Conservation (phyloP, 2,113 vertebrate genomes). For the Uria aalge region DNA sequence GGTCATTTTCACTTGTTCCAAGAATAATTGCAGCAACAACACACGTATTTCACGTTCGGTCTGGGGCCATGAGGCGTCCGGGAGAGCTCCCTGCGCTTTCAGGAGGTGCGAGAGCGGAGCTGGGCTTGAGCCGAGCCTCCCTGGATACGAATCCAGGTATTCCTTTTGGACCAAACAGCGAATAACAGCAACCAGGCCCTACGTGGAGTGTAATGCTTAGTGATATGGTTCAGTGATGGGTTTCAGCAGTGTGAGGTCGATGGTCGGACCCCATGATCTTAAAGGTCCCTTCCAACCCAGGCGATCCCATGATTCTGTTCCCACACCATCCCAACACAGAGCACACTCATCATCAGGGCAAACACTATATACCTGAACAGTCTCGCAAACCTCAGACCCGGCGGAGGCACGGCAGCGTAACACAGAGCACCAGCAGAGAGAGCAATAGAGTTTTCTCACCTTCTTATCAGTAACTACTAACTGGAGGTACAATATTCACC, state of each 20-base stretch:
- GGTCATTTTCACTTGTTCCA: neutral
- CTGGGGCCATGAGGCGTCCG: neutral
- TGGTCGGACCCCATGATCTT: no score
- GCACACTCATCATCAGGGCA: fast-evolving
- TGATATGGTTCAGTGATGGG: no score
- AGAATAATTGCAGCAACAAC: neutral
- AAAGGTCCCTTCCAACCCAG: no score
- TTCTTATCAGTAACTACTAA: no score
- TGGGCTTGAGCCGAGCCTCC: neutral
- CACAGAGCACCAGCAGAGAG: neutral
- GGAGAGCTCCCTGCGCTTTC: fast-evolving
- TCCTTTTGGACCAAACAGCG: neutral
- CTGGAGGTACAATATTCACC: neutral
- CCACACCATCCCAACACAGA: no score
- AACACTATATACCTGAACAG: fast-evolving
- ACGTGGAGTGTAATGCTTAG: no score
- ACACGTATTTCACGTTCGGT: fast-evolving
- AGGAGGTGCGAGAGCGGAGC: neutral
- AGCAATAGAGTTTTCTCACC: neutral
- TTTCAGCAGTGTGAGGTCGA: no score
- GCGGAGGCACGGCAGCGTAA: no score
- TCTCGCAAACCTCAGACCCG: neutral
- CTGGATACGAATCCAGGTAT: neutral
- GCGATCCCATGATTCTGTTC: no score
- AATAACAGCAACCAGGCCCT: no score